Evolutionary conservation across 2,113 vertebrate species (phyloP).

Genomic region (Mustela nigripes): DNA sequence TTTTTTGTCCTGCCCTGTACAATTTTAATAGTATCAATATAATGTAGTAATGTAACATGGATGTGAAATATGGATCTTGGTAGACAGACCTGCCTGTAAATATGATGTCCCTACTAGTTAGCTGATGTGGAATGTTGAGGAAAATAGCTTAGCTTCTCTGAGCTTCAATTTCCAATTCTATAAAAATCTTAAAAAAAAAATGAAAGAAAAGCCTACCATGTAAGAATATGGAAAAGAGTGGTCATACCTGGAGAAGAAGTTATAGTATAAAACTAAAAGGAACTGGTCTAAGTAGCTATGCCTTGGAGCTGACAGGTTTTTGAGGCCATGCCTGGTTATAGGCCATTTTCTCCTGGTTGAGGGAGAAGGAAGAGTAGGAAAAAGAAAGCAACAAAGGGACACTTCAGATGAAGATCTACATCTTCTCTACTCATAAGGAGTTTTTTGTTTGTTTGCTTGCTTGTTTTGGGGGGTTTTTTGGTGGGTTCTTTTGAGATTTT

Average conservation of each 20-base stretch:
- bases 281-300: not conserved
- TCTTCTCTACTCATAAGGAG: not conserved
- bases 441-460: not conserved
- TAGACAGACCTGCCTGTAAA: not conserved
- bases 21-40: not conserved
- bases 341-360: not conserved
- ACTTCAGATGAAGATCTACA: not conserved
- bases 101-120: not conserved
- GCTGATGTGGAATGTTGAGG: not conserved
- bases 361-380: not conserved
- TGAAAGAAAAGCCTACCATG: not conserved
- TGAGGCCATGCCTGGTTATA: not conserved
- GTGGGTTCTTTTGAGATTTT: not conserved
- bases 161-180: not conserved
- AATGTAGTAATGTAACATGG: not conserved
- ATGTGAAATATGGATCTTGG: not conserved
- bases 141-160: not conserved
- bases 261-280: not conserved
- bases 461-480: not conserved
- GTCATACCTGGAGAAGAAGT: not conserved
- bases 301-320: slow-evolving; percentile 1
- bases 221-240: not conserved
- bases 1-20: not conserved
- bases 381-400: not conserved
- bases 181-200: not conserved